Base-by-base conservation (phyloP, 2,797 vertebrate genomes). In the Gobionotothen gibberifrons region DNA sequence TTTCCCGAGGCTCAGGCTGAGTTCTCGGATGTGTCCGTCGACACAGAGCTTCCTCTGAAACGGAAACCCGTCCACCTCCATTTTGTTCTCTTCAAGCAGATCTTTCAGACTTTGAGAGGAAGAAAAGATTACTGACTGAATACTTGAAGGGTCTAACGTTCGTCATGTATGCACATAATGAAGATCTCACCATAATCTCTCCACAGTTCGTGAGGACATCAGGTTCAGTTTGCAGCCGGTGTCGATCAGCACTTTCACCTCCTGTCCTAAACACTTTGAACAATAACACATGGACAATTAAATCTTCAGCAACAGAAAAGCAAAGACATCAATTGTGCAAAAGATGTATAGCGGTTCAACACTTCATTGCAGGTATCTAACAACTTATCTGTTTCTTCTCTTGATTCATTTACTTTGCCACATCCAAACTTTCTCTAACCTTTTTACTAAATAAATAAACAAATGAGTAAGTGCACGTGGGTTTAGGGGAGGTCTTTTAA, bases 211-310 rank as follows among this genome's bases (percentile, higher is more conserved):
- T 1, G 94, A 94, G 0, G 97, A 96, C 81, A 97, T 95, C 79
- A 97, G 87, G 90, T 96, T 97, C 80, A 94, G 85, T 29, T 85
- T 95, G 2, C 93, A 96, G 76, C 96, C 95, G 0, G 96, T 97
- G 90, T 97, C 96, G 76, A 97, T 94, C 89, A 95, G 80, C 0
- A 95, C 87, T 60, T 93, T 94, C 75, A 95, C 69, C 62, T 96
- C 94, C 87, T 93, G 95, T 61, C 96, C 96, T 0, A 89, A 93
- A 85, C 95, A 97, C 96, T 97, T 90, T 0, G 7, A 60, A 71
- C 32, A 22, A 26, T 4, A 2, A 22, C 32, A 1, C 21, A 4
- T 13, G 3, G 3, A 32, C 29, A 17, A 32, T 39, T 56, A 56
- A 32, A 39, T 16, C n/a, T n/a, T 3, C 11, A 17, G 15, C 43